These are phyloP conservation scores for Spilogale gracilis DNA, from an alignment of 2,113 vertebrate genomes.

Conservation along the genomic window DNA sequence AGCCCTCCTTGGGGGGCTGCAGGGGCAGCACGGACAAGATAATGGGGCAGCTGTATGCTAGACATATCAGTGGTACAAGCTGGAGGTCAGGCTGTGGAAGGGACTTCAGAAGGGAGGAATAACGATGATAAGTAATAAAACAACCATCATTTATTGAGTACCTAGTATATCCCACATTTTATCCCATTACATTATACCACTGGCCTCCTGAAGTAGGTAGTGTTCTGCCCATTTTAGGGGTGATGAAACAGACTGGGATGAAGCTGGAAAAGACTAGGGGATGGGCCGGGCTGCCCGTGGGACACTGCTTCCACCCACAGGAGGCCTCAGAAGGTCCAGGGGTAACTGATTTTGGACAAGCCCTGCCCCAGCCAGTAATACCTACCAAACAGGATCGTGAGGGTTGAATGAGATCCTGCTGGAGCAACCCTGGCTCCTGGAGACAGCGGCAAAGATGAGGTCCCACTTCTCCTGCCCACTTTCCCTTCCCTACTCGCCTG, in stretches of 20 bases:
- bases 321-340: neutral
- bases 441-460: neutral
- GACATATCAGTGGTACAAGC: fast-evolving
- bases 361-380: neutral
- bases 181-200: neutral
- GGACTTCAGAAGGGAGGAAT: neutral
- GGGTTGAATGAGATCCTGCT: neutral
- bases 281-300: no score
- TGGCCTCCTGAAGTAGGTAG: neutral
- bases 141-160: neutral
- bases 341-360: neutral
- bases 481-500: neutral
- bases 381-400: fast-evolving
- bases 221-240: neutral
- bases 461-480: neutral
- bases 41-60: neutral
- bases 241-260: neutral
- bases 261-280: neutral
- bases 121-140: neutral
- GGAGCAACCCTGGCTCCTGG: neutral
- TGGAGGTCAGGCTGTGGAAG: neutral
- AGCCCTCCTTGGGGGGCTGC: neutral
- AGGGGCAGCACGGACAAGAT: neutral
- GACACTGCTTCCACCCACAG: neutral
- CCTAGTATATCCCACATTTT: neutral